Evolutionary conservation across 2,113 vertebrate genomes (phyloP), one percentile per base, ranked within the genome.

Genomic region (Columbina picui): DNA sequence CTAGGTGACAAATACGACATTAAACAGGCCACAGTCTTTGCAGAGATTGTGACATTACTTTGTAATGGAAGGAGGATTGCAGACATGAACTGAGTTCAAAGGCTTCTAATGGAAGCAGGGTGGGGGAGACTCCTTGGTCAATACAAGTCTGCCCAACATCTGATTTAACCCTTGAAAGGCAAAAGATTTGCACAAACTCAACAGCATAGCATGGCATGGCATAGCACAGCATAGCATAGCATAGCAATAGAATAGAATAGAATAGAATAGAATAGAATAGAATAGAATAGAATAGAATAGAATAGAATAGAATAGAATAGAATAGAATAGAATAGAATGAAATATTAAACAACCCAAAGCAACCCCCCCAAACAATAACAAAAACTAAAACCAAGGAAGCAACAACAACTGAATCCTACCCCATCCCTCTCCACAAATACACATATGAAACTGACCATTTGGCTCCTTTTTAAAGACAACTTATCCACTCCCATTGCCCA

Each of bases 1-100:
- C 69, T 78, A 82, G 56, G 90, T 89, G 76, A 90, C 83, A 94
- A 94, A 70, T 38, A 81, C 71, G 83, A 97, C 56, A 87, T 75
- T 87, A 67, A 95, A 82, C 91, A 96, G 86, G 67, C 56, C 56
- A 56, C 30, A 63, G 43, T 68, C 56, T 87, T 88, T 92, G 47
- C 64, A 94, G n/a, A 78, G 43, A 78, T 78, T 47, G 71, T 93
- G 49, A 87, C 43, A 60, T 84, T 65, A 41, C 59, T 96, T 81
- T 81, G 67, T 80, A 89, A 89, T 82, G 69, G 60, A 84, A 87
- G 38, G 56, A 90, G 41, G 56, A 70, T 34, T 89, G 60, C 43
- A 87, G 68, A 82, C 36, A 45, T 57, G 23, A 93, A 50, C 30
- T 39, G 32, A 81, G 60, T 94, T 94, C 82, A 93, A 94, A 95